Percentiles rank a stretch among this genome's conserved stretches.
Evolutionary conservation across 2,797 vertebrate genomes (phyloP).

Genomic region (Phoeniculus purpureus): DNA sequence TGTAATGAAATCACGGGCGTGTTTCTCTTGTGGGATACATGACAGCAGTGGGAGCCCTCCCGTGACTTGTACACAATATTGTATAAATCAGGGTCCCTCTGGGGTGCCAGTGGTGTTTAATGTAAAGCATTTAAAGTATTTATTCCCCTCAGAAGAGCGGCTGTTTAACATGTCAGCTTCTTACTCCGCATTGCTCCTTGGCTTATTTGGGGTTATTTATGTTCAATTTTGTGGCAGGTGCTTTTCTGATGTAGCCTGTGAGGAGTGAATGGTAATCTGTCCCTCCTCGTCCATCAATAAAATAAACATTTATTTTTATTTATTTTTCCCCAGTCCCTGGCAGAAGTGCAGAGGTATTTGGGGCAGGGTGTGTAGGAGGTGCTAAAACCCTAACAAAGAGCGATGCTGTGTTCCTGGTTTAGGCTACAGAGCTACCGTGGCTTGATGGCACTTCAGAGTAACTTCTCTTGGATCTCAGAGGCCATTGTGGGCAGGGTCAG

Average conservation of each 20-base stretch:
- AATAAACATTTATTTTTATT: background rate
- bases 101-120: background rate
- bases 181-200: background rate
- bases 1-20: background rate
- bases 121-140: background rate
- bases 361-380: background rate
- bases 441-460: background rate
- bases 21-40: background rate
- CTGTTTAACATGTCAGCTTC: background rate
- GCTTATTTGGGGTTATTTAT: background rate
- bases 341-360: background rate
- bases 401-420: background rate
- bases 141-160: background rate
- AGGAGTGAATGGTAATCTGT: background rate
- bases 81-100: background rate
- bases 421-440: background rate
- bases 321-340: background rate
- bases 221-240: background rate
- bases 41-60: background rate
- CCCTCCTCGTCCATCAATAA: background rate
- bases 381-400: background rate
- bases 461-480: background rate
- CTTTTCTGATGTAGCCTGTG: background rate
- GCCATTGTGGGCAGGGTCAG: background rate
- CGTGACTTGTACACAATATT: background rate